Conservation (phyloP, 2,113 vertebrate species). For the Ptilorrhoa leucosticta region DNA sequence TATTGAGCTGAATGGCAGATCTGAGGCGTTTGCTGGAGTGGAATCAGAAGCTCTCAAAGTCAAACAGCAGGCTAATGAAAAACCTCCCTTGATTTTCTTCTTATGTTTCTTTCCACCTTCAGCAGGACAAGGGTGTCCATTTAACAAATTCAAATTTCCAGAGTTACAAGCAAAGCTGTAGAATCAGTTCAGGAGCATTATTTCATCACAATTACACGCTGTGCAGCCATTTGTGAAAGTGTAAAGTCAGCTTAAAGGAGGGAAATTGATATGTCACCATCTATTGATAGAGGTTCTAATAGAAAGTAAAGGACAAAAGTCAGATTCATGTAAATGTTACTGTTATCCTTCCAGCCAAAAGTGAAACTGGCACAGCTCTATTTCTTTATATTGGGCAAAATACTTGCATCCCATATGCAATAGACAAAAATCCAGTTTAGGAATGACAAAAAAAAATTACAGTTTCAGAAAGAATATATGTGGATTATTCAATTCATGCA, state of each 20-base stretch:
- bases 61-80: background rate
- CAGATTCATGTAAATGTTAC: constrained; percentile 66
- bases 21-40: background rate
- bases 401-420: background rate
- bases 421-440: background rate
- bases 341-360: constrained; percentile 31
- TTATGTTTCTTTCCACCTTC: background rate
- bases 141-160: constrained; percentile 25
- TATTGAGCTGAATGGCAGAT: background rate
- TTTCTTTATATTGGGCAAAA: background rate
- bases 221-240: constrained; percentile 69
- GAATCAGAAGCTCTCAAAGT: background rate
- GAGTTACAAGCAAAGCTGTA: background rate
- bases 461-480: background rate
- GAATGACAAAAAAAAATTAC: background rate
- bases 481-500: background rate
- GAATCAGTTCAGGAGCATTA: constrained; percentile 55
- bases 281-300: constrained; percentile 59
- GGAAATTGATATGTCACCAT: constrained; percentile 67
- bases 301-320: constrained; percentile 49
- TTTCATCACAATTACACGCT: constrained; percentile 68
- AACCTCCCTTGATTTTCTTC: background rate
- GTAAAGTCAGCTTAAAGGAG: constrained; percentile 63
- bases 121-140: background rate
- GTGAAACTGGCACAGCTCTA: background rate